Conservation (phyloP, 2,113 vertebrate genomes). For the Trinectes maculatus region DNA sequence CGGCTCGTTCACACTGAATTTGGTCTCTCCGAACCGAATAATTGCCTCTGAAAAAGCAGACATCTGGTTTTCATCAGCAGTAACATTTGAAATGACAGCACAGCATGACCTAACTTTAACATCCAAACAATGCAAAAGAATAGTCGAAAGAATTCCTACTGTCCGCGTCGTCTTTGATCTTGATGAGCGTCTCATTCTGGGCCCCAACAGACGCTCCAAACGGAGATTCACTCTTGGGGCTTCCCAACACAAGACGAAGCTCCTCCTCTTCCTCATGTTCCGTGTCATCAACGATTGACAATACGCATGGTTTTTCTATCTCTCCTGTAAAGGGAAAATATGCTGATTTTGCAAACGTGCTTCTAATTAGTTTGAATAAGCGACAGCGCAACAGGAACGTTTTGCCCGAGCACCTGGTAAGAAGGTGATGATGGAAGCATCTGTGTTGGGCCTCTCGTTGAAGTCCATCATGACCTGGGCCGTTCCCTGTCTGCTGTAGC, state of each 20-base stretch:
- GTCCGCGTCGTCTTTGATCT: conserved; percentile 89
- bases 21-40: conserved; percentile 88
- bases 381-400: neutral
- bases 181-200: conserved; percentile 91
- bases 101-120: too few species aligned
- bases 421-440: conserved; percentile 88
- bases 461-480: conserved; percentile 98
- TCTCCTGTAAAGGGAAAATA: conserved; percentile 85
- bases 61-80: neutral
- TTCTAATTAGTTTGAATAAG: neutral
- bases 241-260: conserved; percentile 91
- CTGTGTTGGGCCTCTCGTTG: conserved; percentile 92
- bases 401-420: conserved; percentile 83
- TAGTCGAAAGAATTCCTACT: conserved; percentile 81
- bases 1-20: conserved; percentile 89
- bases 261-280: conserved; percentile 91
- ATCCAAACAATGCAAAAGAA: neutral
- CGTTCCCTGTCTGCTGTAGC: conserved; percentile 92
- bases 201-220: conserved; percentile 90
- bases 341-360: neutral
- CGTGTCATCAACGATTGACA: conserved; percentile 86
- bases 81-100: conserved; percentile 1
- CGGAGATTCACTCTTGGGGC: conserved; percentile 87
- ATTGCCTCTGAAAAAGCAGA: conserved; percentile 83
- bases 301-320: conserved; percentile 87